phyloP scores from a whole-genome alignment of 2,113 vertebrate species.

The Lichenostomus cassidix region DNA sequence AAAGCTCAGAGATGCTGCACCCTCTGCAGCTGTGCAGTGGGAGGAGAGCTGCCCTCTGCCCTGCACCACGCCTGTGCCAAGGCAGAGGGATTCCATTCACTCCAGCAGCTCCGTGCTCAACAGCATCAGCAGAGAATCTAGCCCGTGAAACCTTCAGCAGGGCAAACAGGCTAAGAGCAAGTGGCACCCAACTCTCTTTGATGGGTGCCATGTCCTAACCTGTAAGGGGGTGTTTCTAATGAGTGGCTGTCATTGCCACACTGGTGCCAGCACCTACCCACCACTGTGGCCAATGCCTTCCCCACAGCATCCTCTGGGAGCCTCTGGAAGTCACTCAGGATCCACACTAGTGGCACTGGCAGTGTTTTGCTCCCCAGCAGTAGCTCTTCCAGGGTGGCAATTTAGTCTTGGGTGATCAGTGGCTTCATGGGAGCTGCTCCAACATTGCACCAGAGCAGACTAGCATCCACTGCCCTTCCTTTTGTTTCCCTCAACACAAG shows the following conservation, averaged over 20 bases:
- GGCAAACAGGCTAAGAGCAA: constrained; percentile 30
- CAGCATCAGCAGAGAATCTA: neutral
- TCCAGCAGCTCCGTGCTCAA: neutral
- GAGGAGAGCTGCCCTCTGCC: neutral
- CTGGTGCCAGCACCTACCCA: neutral
- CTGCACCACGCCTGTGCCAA: accelerated
- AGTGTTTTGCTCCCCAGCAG: neutral
- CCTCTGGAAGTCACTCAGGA: neutral
- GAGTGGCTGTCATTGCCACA: neutral
- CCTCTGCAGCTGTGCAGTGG: neutral
- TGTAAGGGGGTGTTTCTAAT: neutral
- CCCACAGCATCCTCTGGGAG: neutral
- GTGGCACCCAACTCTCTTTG: neutral
- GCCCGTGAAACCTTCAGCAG: neutral
- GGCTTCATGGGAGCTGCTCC: neutral
- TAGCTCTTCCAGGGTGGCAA: neutral
- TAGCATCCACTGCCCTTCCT: neutral
- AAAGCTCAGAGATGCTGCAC: constrained; percentile 20
- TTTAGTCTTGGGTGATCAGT: neutral
- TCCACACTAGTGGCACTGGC: neutral
- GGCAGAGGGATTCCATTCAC: neutral
- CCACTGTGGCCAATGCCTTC: neutral
- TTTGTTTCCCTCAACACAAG: neutral
- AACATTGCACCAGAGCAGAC: neutral
- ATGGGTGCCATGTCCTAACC: neutral